A percentile compares a stretch with the other conserved stretches of the same genome.
Evolutionary conservation across 1,140 invertebrate species (phyloP).

Genomic region (Papilio helenus): DNA sequence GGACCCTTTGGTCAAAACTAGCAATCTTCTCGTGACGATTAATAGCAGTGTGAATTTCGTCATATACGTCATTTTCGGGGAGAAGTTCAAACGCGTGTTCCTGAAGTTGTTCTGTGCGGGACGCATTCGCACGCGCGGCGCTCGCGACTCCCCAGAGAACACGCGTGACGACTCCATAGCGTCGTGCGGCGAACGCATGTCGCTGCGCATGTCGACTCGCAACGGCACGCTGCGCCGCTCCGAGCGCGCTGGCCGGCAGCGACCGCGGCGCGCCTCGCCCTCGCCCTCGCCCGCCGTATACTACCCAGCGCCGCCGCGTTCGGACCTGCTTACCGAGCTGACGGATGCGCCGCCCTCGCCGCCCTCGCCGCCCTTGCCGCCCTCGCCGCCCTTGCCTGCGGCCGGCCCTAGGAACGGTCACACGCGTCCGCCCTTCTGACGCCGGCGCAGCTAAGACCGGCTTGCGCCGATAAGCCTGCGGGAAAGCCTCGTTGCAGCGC

Average conservation of each 20-base stretch:
- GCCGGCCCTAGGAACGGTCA: constrained; percentile 66
- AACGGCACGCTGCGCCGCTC: constrained; percentile 74
- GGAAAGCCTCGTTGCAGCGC: neutral
- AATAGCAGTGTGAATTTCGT: constrained; percentile 99
- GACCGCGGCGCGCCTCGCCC: constrained; percentile 43
- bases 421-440: constrained; percentile 56
- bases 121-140: constrained; percentile 80
- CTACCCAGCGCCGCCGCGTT: constrained; percentile 66
- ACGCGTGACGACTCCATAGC: constrained; percentile 90
- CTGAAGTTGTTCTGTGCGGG: constrained; percentile 92
- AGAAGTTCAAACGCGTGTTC: constrained; percentile 97
- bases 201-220: constrained; percentile 85
- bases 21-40: constrained; percentile 97
- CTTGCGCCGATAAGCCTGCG: constrained; percentile 12
- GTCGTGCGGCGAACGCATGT: constrained; percentile 88
- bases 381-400: constrained; percentile 44
- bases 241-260: constrained; percentile 46
- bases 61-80: constrained; percentile 98
- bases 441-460: constrained; percentile 19
- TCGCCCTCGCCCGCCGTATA: constrained; percentile 66
- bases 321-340: constrained; percentile 42
- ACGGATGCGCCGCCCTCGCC: constrained; percentile 52
- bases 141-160: constrained; percentile 87
- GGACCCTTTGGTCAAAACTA: constrained; percentile 91
- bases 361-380: constrained; percentile 48